A percentile compares a stretch with the other conserved stretches of the same genome.
Evolutionary conservation across 1,140 invertebrate genomes (phyloP).

Genomic region (Diplogasteroides magnus): DNA sequence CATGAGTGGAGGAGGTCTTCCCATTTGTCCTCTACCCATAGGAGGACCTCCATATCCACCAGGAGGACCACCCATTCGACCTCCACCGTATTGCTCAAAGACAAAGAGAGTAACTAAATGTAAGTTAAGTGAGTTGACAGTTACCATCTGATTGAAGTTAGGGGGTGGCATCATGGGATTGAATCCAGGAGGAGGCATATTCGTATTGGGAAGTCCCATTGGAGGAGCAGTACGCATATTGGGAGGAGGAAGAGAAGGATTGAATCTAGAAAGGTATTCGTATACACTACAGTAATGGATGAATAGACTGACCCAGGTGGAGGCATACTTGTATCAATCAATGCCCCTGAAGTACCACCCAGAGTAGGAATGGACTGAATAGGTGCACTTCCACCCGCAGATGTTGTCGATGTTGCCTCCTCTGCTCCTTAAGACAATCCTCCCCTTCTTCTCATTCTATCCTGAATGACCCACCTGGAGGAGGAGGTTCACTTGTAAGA

Average conservation of each 20-base stretch:
- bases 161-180: constrained; percentile 26
- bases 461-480: constrained; percentile 10
- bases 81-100: neutral
- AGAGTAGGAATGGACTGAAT: constrained; percentile 25
- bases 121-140: too few relatives aligned
- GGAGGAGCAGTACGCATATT: constrained; percentile 21
- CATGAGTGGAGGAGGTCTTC: constrained; percentile 7
- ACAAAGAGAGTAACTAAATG: too few relatives aligned
- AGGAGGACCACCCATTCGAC: neutral
- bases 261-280: constrained; percentile 26
- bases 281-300: neutral
- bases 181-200: constrained; percentile 15
- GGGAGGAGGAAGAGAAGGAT: constrained; percentile 40
- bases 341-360: constrained; percentile 6
- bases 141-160: constrained; percentile 2
- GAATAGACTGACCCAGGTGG: constrained; percentile 27
- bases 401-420: too few relatives aligned
- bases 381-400: too few relatives aligned
- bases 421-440: constrained; percentile 8
- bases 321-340: constrained; percentile 27
- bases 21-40: constrained; percentile 5
- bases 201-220: constrained; percentile 8
- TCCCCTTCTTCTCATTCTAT: constrained; percentile 14
- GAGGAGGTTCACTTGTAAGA: constrained; percentile 4
- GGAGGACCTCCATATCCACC: neutral